Percentiles rank a stretch among this genome's conserved stretches.
phyloP scores from a whole-genome alignment of 2,113 vertebrate species.

The Rana temporaria region DNA sequence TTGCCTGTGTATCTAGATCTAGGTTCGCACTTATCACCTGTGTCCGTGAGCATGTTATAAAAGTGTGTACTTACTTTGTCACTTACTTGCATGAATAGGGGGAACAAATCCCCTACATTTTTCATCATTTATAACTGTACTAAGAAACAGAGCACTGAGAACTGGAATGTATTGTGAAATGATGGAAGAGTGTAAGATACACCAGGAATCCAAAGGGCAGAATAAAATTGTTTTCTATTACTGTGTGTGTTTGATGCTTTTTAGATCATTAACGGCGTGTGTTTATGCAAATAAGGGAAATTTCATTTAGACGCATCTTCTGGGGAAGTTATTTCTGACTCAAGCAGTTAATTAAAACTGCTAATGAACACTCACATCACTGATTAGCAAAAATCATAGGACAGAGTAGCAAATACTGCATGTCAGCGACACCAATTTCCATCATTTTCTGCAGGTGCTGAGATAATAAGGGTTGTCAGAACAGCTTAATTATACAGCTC shows the following conservation, averaged over 20 bases:
- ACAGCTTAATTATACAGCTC: no score
- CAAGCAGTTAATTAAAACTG: slow-evolving; percentile 9
- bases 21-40: slow-evolving; percentile 32
- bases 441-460: neutral
- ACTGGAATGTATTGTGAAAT: neutral
- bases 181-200: slow-evolving; percentile 6
- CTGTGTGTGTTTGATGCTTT: slow-evolving; percentile 6
- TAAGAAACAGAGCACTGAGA: neutral
- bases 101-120: neutral
- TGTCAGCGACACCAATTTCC: slow-evolving; percentile 4
- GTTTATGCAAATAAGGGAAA: slow-evolving; percentile 10
- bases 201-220: neutral
- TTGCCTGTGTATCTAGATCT: neutral
- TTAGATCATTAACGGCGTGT: neutral
- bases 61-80: slow-evolving; percentile 62
- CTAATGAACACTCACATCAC: slow-evolving; percentile 7
- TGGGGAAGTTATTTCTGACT: neutral
- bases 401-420: neutral
- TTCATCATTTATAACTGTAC: slow-evolving; percentile 36
- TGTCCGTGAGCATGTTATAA: slow-evolving; percentile 65
- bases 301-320: neutral
- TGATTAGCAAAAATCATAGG: neutral
- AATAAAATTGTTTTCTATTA: slow-evolving; percentile 46
- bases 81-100: slow-evolving; percentile 40
- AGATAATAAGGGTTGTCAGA: slow-evolving; percentile 1